These are phyloP conservation scores for Manduca sexta DNA, from an alignment of 1,140 invertebrate genomes.

Conservation along the genomic window DNA sequence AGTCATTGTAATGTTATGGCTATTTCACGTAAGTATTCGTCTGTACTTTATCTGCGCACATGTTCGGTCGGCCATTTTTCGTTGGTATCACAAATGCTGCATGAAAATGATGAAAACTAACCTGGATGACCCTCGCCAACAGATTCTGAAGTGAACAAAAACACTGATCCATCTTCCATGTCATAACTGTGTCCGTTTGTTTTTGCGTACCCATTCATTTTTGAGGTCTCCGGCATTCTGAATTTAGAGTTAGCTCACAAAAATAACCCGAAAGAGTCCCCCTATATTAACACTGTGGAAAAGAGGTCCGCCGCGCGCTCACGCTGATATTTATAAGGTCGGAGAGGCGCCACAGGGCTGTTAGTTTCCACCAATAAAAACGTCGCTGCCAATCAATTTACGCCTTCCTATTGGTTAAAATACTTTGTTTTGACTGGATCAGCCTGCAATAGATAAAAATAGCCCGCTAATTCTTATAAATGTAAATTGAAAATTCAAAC, in stretches of 20 bases:
- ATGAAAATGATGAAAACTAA: slow-evolving; percentile 68
- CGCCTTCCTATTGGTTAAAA: slow-evolving; percentile 40
- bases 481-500: neutral
- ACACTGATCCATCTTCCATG: slow-evolving; percentile 88
- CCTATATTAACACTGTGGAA: slow-evolving; percentile 70
- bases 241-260: slow-evolving; percentile 71
- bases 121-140: slow-evolving; percentile 99
- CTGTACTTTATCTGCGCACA: slow-evolving; percentile 59
- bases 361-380: slow-evolving; percentile 44
- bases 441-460: slow-evolving; percentile 26
- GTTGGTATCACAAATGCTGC: slow-evolving; percentile 30
- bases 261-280: slow-evolving; percentile 63
- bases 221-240: slow-evolving; percentile 82
- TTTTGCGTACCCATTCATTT: slow-evolving; percentile 82
- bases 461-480: slow-evolving; percentile 15
- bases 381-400: slow-evolving; percentile 22
- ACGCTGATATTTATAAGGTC: slow-evolving; percentile 67
- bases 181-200: slow-evolving; percentile 84
- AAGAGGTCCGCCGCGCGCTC: slow-evolving; percentile 58
- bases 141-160: slow-evolving; percentile 99
- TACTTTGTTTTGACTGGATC: slow-evolving; percentile 57
- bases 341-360: slow-evolving; percentile 46
- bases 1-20: too few species aligned
- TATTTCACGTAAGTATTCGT: neutral
- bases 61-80: slow-evolving; percentile 66